Evolutionary conservation across 2,797 vertebrate genomes (phyloP), one percentile per base, ranked within the genome.

Genomic region (Poeciliopsis gracilis): DNA sequence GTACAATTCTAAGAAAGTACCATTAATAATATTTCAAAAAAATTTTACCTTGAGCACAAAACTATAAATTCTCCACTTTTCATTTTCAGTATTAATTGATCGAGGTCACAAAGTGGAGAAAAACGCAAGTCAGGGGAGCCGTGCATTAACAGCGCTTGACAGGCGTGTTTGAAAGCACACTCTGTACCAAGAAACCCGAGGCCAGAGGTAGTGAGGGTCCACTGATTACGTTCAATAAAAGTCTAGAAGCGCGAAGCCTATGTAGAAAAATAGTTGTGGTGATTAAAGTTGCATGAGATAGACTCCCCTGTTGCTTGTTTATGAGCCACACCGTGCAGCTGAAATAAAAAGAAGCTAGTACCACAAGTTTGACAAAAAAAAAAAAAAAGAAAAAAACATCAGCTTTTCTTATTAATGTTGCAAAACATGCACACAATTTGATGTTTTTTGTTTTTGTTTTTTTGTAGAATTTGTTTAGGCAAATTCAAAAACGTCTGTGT

Each of bases 261-360:
- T 49, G 10, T 76, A 30, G 28, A 86, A 75, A 78, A 80, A 72
- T 51, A 41, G 43, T 53, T 12, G 0, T 51, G 5, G 1, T 59
- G 9, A 63, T 87, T 75, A 83, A 86, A 83, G 59, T 61, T 77
- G 46, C 30, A 77, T 78, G 49, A 18, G 53, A 20, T 20, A 41
- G 51, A 78, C 66, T 78, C 76, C 73, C 55, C 51, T 73, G 38
- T 84, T 69, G 66, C 71, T 75, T 18, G 46, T 85, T 77, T 79
- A 72, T 79, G 66, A 76, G 70, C 38, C 41, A 38, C 25, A 49
- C 9, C 20, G 70, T 69, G 57, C 41, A 51, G 49, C 41, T 6
- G 1, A 67, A 23, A 12, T 1, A 36, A 66, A 43, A 46, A 57
- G n/a, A 55, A n/a, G 36, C n/a, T 43, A 41, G 67, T 41, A 67